These are phyloP conservation scores for Cyphomyrmex costatus DNA, from an alignment of 1,140 invertebrate genomes.

Conservation along the genomic window DNA sequence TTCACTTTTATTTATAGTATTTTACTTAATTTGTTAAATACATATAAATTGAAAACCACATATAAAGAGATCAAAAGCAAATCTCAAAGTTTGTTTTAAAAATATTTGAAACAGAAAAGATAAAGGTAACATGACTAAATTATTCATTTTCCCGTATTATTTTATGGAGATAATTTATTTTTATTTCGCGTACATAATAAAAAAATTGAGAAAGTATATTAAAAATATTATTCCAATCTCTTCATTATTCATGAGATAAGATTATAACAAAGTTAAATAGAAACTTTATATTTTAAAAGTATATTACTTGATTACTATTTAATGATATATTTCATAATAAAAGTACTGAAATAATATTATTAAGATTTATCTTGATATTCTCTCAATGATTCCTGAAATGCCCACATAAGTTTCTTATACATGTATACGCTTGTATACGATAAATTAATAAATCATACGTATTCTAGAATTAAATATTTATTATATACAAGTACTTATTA, in stretches of 20 bases:
- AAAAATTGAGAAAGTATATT: neutral
- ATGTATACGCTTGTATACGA: too few relatives aligned
- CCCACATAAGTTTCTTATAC: too few relatives aligned
- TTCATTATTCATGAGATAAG: neutral
- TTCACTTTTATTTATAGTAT: neutral
- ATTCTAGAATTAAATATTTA: neutral
- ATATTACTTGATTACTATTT: neutral
- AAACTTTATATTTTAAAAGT: neutral
- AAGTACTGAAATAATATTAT: neutral
- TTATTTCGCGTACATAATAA: neutral
- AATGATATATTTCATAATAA: neutral
- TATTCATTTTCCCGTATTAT: neutral
- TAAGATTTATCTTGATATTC: neutral
- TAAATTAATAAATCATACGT: neutral
- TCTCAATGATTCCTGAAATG: too few relatives aligned
- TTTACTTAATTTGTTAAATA: neutral
- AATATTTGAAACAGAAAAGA: neutral
- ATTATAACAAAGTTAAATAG: neutral
- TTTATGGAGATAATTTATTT: neutral
- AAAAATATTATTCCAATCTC: neutral
- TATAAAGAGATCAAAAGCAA: neutral
- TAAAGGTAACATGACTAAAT: neutral
- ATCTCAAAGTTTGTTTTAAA: neutral
- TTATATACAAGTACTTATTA: too few relatives aligned
- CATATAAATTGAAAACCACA: too few relatives aligned